These are phyloP conservation scores for Alviniconcha strummeri DNA, from an alignment of 2,888 invertebrate species.

Conservation along the genomic window DNA sequence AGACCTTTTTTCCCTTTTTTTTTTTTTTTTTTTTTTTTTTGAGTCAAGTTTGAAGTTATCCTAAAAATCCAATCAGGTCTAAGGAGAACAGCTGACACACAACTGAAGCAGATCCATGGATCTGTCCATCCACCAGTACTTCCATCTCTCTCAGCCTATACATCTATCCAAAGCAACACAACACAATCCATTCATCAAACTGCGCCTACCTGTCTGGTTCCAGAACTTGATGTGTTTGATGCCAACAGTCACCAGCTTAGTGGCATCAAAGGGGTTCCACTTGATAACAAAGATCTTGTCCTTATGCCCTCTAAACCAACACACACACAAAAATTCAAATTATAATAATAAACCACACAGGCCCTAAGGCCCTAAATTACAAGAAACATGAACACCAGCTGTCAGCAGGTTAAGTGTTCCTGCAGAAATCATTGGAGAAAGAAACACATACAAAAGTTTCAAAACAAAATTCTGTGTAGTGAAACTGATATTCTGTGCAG, in stretches of 20 bases:
- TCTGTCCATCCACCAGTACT: too few species aligned
- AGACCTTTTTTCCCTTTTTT: too few species aligned
- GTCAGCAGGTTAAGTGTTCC: too few species aligned
- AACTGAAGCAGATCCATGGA: too few species aligned
- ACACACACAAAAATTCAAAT: conserved; percentile 24
- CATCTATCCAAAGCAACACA: too few species aligned
- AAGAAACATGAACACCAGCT: not conserved
- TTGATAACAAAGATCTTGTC: conserved; percentile 75
- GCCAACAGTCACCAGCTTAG: conserved; percentile 73
- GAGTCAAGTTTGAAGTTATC: too few species aligned
- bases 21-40: too few species aligned
- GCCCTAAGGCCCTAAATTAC: not conserved
- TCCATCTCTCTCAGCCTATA: too few species aligned
- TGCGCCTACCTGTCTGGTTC: conserved; percentile 70
- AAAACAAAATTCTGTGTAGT: not conserved
- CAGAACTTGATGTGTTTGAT: conserved; percentile 75
- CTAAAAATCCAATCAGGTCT: too few species aligned
- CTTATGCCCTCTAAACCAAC: conserved; percentile 70
- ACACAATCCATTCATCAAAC: too few species aligned
- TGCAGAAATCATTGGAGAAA: not conserved
- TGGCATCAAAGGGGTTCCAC: conserved; percentile 72
- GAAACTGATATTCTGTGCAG: too few species aligned
- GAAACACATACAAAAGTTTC: not conserved
- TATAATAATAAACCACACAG: not conserved
- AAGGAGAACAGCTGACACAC: too few species aligned